Conservation (phyloP, 2,888 invertebrate genomes). For the Drosophila pegasa region DNA sequence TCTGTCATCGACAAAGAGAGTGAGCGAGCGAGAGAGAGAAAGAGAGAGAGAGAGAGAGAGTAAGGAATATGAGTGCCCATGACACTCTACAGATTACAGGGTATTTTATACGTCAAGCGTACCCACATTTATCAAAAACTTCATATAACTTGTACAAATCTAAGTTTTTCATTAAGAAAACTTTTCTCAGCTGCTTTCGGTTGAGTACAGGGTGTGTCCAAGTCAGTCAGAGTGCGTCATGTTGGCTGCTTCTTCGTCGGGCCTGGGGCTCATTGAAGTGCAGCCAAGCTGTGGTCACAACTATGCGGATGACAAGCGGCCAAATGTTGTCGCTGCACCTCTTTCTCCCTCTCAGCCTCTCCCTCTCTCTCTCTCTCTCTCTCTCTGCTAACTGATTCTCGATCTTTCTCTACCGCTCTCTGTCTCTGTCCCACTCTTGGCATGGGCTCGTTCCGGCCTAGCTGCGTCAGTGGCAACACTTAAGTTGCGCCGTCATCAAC, state of each 20-base stretch:
- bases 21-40: no score
- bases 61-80: not conserved
- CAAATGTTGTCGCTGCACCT: constrained; percentile 36
- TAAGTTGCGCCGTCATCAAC: constrained; percentile 52
- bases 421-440: constrained; percentile 2
- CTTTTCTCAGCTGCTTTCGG: not conserved
- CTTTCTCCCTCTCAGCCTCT: not conserved
- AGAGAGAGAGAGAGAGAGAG: not conserved
- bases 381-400: not conserved
- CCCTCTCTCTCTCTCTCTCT: not conserved
- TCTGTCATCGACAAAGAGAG: no score
- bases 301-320: constrained; percentile 62
- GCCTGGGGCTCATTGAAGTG: constrained; percentile 55
- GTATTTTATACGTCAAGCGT: not conserved
- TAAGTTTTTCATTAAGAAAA: not conserved
- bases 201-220: not conserved
- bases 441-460: constrained; percentile 46
- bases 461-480: constrained; percentile 39
- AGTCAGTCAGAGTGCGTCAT: not conserved
- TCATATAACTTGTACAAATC: not conserved
- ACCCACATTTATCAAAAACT: not conserved
- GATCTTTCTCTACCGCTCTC: not conserved
- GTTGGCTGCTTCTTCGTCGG: constrained; percentile 6
- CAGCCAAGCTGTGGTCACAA: constrained; percentile 62
- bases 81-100: not conserved